These are phyloP conservation scores for Petrocephalus schoutedeni DNA, from an alignment of 2,797 vertebrate species.

Conservation along the genomic window DNA sequence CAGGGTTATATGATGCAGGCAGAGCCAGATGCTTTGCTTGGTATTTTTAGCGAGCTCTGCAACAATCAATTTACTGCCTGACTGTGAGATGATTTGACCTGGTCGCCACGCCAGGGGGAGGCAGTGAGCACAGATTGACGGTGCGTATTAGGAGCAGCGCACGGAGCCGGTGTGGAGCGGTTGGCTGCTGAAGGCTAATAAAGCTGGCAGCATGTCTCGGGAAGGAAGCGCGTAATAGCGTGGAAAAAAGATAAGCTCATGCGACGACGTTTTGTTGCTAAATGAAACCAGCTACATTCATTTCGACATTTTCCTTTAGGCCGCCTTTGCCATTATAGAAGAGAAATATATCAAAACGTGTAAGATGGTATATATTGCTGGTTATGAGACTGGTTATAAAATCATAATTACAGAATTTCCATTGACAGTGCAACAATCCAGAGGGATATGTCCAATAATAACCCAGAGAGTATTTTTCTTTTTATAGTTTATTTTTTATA, in stretches of 20 bases:
- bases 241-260: background rate
- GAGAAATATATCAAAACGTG: background rate
- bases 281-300: background rate
- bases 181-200: background rate
- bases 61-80: background rate
- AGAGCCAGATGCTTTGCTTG: background rate
- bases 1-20: background rate
- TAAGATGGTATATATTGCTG: background rate
- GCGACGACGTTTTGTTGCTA: background rate
- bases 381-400: background rate
- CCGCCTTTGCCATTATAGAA: background rate
- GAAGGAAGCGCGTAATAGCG: background rate
- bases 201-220: background rate
- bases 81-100: background rate
- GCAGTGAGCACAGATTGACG: conserved; percentile 3
- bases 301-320: background rate
- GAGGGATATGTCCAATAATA: no score
- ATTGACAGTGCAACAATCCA: background rate
- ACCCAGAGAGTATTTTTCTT: no score
- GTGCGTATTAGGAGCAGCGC: background rate
- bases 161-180: no score
- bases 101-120: background rate
- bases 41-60: background rate
- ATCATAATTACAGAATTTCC: background rate
- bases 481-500: no score